Evolutionary conservation across 1,140 invertebrate genomes (phyloP).

Genomic region (Aporrectodea caliginosa): DNA sequence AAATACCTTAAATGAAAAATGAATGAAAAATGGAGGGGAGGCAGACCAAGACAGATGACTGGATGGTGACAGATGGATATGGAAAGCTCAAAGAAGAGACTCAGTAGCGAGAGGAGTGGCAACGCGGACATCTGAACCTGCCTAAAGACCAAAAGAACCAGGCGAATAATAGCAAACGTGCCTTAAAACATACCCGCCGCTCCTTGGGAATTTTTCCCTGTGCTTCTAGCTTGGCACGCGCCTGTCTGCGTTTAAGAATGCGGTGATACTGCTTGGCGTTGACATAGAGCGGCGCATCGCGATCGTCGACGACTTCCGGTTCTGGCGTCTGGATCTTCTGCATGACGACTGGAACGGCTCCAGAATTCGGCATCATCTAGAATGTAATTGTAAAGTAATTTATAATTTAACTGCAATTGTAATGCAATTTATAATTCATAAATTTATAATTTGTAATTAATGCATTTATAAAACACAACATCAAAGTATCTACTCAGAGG

Average conservation of each 20-base stretch:
- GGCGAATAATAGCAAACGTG: not conserved
- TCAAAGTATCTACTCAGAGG: too few relatives aligned
- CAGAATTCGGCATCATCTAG: slow-evolving; percentile 24
- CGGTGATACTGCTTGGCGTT: slow-evolving; percentile 79
- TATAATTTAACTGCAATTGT: not conserved
- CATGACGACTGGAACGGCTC: not conserved
- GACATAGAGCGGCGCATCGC: slow-evolving; percentile 77
- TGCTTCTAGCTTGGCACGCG: slow-evolving; percentile 55
- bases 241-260: slow-evolving; percentile 50
- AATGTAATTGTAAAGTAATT: not conserved
- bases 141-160: not conserved
- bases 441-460: too few relatives aligned
- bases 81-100: too few relatives aligned
- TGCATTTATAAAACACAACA: too few relatives aligned
- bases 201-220: slow-evolving; percentile 93
- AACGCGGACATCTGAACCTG: too few relatives aligned
- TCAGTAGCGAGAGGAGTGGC: too few relatives aligned
- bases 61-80: too few relatives aligned
- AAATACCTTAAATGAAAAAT: too few relatives aligned
- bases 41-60: too few relatives aligned
- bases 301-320: slow-evolving; percentile 16
- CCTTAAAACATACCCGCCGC: slow-evolving; percentile 65
- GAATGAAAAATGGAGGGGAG: too few relatives aligned
- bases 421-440: not conserved
- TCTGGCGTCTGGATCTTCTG: slow-evolving; percentile 19